Base-by-base conservation (phyloP, 2,888 invertebrate genomes). In the Tryphoninae sp. region DNA sequence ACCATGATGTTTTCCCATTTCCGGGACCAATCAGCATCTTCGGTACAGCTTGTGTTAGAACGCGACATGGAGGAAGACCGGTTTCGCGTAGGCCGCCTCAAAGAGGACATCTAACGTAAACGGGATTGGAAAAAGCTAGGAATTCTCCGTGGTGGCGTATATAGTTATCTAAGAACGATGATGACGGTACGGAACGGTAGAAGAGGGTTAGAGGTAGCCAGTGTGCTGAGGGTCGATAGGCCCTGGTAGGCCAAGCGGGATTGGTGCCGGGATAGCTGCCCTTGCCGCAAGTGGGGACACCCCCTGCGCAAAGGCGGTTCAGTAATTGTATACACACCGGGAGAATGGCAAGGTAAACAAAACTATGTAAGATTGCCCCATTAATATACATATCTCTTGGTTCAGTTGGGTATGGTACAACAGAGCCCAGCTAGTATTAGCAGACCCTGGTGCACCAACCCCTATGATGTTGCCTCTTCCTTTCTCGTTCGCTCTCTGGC, bases 281-380 rank as follows among this genome's bases (percentile, higher is more conserved):
- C 84, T 83, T 83, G 82, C 84, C 84, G 82, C 85, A 78, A 76
- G 78, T 76, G 76, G 80, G 76, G 62, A 64, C 61, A n/a, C 51
- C 42, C 23, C 55, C 68, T 59, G 78, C 79, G 83, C 86, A 33
- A 33, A 33, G 33, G 33, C 87, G 88, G 89, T 90, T 88, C 90
- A 89, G 91, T 90, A 91, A 91, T 91, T 91, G 91, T 91, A 90
- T 91, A 91, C 91, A 90, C 88, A 89, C 87, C 88, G 83, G 87
- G 89, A 91, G 91, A 91, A 92, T 92, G 90, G 92, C 91, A 92
- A 92, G 91, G 92, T 92, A 92, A 92, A 92, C 92, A 92, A 92
- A 92, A 92, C 92, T 92, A 92, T 92, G 92, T 92, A 92, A 92
- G 92, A 92, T 92, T 92, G 92, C 89, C 91, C 92, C 91, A 92